These are phyloP conservation scores for Drosophila hamatofila DNA, from an alignment of 2,888 invertebrate genomes.

Conservation along the genomic window DNA sequence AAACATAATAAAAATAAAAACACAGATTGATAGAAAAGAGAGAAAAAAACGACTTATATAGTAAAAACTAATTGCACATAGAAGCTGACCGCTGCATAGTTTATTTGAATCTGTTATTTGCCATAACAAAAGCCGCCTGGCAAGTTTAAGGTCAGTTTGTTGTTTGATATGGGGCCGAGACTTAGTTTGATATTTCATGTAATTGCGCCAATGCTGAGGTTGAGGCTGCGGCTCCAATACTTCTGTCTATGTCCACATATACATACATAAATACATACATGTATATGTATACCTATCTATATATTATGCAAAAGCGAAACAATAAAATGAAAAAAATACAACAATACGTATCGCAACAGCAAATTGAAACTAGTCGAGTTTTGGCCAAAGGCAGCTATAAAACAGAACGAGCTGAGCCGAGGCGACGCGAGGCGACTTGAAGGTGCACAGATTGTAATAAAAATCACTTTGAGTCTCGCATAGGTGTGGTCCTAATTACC, in stretches of 20 bases:
- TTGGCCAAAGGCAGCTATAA: conserved; percentile 76
- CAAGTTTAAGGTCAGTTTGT: conserved; percentile 78
- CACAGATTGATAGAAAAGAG: conserved; percentile 14
- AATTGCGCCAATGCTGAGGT: conserved; percentile 57
- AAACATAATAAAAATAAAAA: conserved; percentile 36
- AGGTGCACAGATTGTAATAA: conserved; percentile 53
- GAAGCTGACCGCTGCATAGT: conserved; percentile 70
- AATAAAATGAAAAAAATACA: conserved; percentile 40
- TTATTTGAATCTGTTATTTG: conserved; percentile 59
- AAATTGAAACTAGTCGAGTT: conserved; percentile 80
- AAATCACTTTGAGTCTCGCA: conserved; percentile 78
- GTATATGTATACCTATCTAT: background rate
- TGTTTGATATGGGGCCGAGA: conserved; percentile 58
- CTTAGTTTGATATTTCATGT: conserved; percentile 45
- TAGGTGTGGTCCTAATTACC: conserved; percentile 83
- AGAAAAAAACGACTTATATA: conserved; percentile 50
- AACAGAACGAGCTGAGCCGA: conserved; percentile 47
- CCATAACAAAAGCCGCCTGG: conserved; percentile 73
- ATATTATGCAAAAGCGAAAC: conserved; percentile 39
- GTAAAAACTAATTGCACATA: conserved; percentile 77
- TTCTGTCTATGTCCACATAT: conserved; percentile 10
- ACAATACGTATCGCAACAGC: conserved; percentile 42
- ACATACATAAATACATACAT: background rate
- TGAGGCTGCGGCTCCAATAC: conserved; percentile 52
- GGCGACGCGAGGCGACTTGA: conserved; percentile 14